Evolutionary conservation across 2,888 invertebrate genomes (phyloP), one percentile per base, ranked within the genome.

Genomic region (Rhingia rostrata): DNA sequence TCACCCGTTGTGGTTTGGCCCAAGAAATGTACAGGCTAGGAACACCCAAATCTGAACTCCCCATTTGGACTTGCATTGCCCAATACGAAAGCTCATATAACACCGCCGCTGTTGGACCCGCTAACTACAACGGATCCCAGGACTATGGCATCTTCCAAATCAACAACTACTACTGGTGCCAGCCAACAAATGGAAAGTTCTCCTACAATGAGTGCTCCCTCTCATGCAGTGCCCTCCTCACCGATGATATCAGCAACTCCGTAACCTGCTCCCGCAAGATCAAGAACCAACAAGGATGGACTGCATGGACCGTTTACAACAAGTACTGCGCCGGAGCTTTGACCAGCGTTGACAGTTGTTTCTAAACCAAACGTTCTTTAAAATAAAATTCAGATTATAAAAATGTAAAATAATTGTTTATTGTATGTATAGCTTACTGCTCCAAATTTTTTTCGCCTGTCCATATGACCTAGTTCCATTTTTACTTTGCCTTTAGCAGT

Each of bases 121-220:
- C 90, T 0, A 93, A 93, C 87, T 86, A 86, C 2, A 92, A 94
- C 87, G 93, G 93, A 0, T 90, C 91, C 35, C 87, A 86, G 47
- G 92, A 92, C 86, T 92, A 89, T 83, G 91, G 91, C 30, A 86
- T 91, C 45, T 91, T 91, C 84, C 91, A 91, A 87, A 91, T 92
- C 54, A 91, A 91, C 81, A 90, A 91, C 87, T 89, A 88, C 32
- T 92, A 86, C 81, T 22, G 22, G 22, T 22, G 22, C 22, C 22
- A 22, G 22, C 22, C 22, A 22, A 22, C 22, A 22, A 22, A 88
- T 64, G 87, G 88, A 12, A 84, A 85, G 47, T 87, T 83, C 74
- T 88, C 89, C 51, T 86, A 88, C 80, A 91, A 91, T 53, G 90
- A 87, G 5, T 92, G 92, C 84, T 89, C 90, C 56, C 87, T 90